These are phyloP conservation scores for Apeira syringaria DNA, from an alignment of 2,888 invertebrate species.

Conservation along the genomic window DNA sequence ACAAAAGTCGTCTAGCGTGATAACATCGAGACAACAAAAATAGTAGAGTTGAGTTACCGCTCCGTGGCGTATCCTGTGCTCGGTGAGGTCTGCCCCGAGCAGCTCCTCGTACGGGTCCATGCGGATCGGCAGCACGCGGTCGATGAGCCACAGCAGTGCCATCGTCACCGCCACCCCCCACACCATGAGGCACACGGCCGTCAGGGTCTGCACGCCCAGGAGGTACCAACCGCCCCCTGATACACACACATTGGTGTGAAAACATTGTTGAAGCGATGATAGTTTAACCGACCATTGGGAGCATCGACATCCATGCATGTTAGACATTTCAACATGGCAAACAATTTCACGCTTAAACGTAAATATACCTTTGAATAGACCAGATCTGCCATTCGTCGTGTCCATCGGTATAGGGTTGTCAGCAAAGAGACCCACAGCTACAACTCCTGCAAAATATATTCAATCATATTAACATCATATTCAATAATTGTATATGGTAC, in stretches of 20 bases:
- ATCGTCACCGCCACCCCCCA: conserved; percentile 92
- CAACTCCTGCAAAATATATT: conserved; percentile 88
- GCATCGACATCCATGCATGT: too few species aligned
- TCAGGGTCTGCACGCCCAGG: conserved; percentile 91
- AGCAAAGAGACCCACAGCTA: conserved; percentile 95
- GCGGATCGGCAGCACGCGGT: conserved; percentile 91
- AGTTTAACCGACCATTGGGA: too few species aligned
- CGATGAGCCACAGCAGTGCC: conserved; percentile 89
- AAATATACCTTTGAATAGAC: conserved; percentile 90
- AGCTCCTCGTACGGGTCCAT: conserved; percentile 94
- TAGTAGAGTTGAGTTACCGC: conserved; percentile 62
- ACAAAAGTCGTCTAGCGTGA: too few species aligned
- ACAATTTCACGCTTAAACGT: too few species aligned
- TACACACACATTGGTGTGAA: too few species aligned
- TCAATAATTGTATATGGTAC: too few species aligned
- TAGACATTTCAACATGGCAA: too few species aligned
- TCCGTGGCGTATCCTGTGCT: conserved; percentile 91
- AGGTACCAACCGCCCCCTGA: conserved; percentile 94
- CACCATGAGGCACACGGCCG: conserved; percentile 86
- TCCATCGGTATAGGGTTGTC: conserved; percentile 91
- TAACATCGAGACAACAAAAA: too few species aligned
- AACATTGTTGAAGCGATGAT: too few species aligned
- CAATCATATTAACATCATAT: too few species aligned
- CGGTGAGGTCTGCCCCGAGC: conserved; percentile 94
- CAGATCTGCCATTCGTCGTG: conserved; percentile 90